phyloP scores from a whole-genome alignment of 2,888 invertebrate species.

The Acleris cristana region DNA sequence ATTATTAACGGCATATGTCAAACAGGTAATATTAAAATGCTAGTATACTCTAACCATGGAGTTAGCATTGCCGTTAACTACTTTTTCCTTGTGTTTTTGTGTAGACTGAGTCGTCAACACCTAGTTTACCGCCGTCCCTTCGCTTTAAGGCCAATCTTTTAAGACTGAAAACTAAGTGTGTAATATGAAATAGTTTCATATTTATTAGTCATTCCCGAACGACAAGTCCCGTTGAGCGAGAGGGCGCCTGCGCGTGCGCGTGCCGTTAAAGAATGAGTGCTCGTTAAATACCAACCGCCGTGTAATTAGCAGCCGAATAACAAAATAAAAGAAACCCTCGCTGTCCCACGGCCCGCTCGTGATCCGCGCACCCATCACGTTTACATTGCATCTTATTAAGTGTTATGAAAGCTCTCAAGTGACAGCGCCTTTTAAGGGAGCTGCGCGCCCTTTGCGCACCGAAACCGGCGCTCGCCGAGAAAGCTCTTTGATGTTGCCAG shows the following conservation, averaged over 20 bases:
- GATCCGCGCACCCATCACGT: constrained; percentile 79
- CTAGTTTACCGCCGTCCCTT: too few species aligned
- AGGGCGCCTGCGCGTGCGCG: constrained; percentile 54
- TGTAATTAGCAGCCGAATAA: constrained; percentile 71
- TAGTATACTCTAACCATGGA: too few species aligned
- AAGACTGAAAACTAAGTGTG: too few species aligned
- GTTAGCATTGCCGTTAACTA: too few species aligned
- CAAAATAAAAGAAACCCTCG: constrained; percentile 65
- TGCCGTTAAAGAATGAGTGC: constrained; percentile 72
- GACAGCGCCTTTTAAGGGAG: constrained; percentile 72
- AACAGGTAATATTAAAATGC: too few species aligned
- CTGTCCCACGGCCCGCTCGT: constrained; percentile 74
- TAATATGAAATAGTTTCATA: background rate
- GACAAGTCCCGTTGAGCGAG: constrained; percentile 27
- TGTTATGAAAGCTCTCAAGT: constrained; percentile 76
- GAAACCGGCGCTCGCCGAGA: constrained; percentile 43
- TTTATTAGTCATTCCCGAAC: background rate
- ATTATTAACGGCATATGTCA: too few species aligned
- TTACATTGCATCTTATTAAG: constrained; percentile 74
- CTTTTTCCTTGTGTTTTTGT: too few species aligned
- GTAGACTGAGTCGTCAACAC: too few species aligned
- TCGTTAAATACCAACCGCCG: constrained; percentile 74
- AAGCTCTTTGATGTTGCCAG: constrained; percentile 39
- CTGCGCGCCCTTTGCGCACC: constrained; percentile 53
- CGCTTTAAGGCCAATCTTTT: too few species aligned